Conservation (phyloP, 2,113 vertebrate genomes). For the Mobula hypostoma region DNA sequence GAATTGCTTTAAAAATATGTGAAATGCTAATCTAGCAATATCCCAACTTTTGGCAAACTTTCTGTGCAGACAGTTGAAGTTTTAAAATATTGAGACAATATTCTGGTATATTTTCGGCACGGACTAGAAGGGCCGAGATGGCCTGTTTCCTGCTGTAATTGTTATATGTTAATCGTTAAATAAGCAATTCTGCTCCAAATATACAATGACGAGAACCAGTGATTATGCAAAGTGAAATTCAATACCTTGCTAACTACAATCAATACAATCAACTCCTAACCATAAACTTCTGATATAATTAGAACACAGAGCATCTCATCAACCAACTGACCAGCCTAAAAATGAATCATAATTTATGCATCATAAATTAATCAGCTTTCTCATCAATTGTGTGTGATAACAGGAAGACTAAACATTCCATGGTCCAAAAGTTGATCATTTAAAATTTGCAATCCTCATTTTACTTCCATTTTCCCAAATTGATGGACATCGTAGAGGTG, state of each 20-base stretch:
- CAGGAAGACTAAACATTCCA: not conserved
- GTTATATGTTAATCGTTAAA: no score
- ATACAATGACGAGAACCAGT: not conserved
- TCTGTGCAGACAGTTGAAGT: not conserved
- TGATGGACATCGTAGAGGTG: not conserved
- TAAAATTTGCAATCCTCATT: not conserved
- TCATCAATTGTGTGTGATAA: not conserved
- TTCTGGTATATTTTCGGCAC: not conserved
- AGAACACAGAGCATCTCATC: not conserved
- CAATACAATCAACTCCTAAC: not conserved
- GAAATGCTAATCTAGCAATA: not conserved
- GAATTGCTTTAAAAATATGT: not conserved
- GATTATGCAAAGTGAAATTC: not conserved
- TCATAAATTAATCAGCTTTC: not conserved
- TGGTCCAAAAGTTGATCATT: not conserved
- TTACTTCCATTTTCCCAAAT: not conserved
- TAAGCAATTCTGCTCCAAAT: not conserved
- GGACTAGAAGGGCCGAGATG: no score
- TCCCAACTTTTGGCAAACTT: not conserved
- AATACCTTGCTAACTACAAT: not conserved
- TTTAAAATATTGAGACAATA: not conserved
- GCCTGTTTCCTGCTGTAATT: no score
- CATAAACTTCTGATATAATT: not conserved
- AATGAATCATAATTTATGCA: not conserved
- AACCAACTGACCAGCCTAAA: not conserved